These are phyloP conservation scores for Poeciliopsis retropinna DNA, from an alignment of 2,113 vertebrate species.

Conservation along the genomic window DNA sequence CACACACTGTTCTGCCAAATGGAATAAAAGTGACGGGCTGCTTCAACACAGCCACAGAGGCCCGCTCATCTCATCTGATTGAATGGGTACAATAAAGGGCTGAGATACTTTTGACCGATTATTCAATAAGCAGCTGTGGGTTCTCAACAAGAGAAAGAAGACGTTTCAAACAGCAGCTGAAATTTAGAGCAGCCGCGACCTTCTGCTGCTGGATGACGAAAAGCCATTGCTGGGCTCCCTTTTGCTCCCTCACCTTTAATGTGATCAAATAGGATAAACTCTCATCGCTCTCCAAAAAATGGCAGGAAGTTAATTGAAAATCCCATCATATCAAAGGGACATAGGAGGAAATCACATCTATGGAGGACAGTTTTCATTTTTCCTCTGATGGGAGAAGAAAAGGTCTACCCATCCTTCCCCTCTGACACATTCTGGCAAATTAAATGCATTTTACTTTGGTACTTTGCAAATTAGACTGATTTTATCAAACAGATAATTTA, in stretches of 20 bases:
- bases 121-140: constrained; percentile 63
- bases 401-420: constrained; percentile 5
- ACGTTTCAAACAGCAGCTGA: constrained; percentile 42
- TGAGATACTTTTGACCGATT: constrained; percentile 62
- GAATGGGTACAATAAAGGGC: constrained; percentile 61
- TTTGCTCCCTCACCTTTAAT: constrained; percentile 54
- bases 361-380: constrained; percentile 27
- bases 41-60: background rate
- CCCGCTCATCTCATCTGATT: constrained; percentile 53
- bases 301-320: constrained; percentile 72
- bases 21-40: constrained; percentile 29
- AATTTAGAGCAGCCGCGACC: constrained; percentile 58
- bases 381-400: constrained; percentile 6
- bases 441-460: background rate
- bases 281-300: constrained; percentile 62
- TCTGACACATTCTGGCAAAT: background rate
- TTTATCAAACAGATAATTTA: no score
- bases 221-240: constrained; percentile 43
- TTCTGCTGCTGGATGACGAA: constrained; percentile 37
- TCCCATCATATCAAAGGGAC: constrained; percentile 54
- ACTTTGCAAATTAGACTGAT: no score
- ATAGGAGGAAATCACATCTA: constrained; percentile 16
- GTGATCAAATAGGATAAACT: constrained; percentile 53
- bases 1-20: constrained; percentile 20
- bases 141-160: constrained; percentile 46